Evolutionary conservation across 2,888 invertebrate genomes (phyloP), one percentile per base, ranked within the genome.

Genomic region (Hypselothyrea guttata): DNA sequence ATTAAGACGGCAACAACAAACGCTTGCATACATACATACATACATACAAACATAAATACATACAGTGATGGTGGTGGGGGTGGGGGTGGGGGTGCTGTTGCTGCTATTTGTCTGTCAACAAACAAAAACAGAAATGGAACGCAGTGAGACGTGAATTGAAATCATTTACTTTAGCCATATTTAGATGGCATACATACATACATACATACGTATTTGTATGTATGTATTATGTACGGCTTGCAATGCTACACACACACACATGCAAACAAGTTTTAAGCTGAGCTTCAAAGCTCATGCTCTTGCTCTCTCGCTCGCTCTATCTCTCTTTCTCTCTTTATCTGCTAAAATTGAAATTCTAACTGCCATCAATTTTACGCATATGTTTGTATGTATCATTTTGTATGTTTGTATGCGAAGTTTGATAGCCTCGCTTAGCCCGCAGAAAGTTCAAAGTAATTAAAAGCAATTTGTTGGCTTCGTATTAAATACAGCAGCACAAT

Each of bases 141-240:
- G 59, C 68, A 68, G 55, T 56, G 59, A 60, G 73, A 77, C 71
- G 66, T 71, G 59, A 77, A 81, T 76, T 71, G 54, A 79, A 79
- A 79, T 66, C 68, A 76, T 76, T 77, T 71, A 69, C 71, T 66
- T 63, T 70, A 30, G 2, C 67, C 67, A 65, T 45, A 42, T 48
- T 52, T 53, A 38, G 45, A 51, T 35, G 9, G 27, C 7, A 42
- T 38, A 38, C 11, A 28, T 51, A 33, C 34, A 28, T 49, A 31
- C 22, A 22, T 22, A 22, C 22, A 22, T 22, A 22, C 22, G 13
- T 28, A 34, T 44, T 15, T 48, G 18, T 9, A 55, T 18, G 33
- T 30, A 38, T 35, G 38, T 47, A 46, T 5, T n/a, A n/a, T n/a
- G n/a, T n/a, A n/a, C n/a, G n/a, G n/a, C n/a, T n/a, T n/a, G n/a